Conservation (phyloP, 1,140 invertebrate genomes). For the Scaptomyza graminum region DNA sequence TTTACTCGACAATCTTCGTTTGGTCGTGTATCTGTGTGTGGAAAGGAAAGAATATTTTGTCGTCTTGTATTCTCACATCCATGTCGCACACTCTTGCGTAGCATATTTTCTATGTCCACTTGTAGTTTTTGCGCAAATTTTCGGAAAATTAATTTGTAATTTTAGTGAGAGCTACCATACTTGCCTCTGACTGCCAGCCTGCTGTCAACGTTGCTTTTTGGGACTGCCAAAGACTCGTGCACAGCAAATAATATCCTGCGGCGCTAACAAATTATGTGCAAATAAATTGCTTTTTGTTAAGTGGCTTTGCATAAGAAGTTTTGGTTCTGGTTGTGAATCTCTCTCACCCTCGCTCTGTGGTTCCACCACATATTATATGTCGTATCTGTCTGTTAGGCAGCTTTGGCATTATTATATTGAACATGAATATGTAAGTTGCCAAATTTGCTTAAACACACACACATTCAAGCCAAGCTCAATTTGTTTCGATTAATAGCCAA, state of each 20-base stretch:
- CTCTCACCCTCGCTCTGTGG: conserved; percentile 36
- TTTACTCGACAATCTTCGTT: conserved; percentile 60
- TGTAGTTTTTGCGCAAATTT: conserved; percentile 75
- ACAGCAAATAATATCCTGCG: conserved; percentile 72
- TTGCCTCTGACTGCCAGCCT: conserved; percentile 21
- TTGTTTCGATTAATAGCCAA: conserved; percentile 74
- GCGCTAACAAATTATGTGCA: conserved; percentile 81
- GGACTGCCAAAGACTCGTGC: conserved; percentile 15
- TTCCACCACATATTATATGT: conserved; percentile 10
- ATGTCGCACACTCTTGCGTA: conserved; percentile 8
- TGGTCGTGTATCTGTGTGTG: conserved; percentile 12
- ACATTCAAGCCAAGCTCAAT: conserved; percentile 55
- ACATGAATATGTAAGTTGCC: conserved; percentile 76
- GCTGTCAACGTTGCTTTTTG: conserved; percentile 40
- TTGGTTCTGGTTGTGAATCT: too few species aligned
- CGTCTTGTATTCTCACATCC: conserved; percentile 36
- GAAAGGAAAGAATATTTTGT: not conserved
- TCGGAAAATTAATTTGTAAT: conserved; percentile 80
- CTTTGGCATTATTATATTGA: conserved; percentile 66
- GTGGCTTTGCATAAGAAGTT: conserved; percentile 82
- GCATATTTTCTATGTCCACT: conserved; percentile 56
- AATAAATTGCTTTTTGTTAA: conserved; percentile 83
- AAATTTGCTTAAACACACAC: conserved; percentile 47
- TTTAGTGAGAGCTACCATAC: conserved; percentile 45
- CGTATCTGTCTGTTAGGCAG: conserved; percentile 16